Base-by-base conservation (phyloP, 2,888 invertebrate genomes). In the Drosophila glabriapex region DNA sequence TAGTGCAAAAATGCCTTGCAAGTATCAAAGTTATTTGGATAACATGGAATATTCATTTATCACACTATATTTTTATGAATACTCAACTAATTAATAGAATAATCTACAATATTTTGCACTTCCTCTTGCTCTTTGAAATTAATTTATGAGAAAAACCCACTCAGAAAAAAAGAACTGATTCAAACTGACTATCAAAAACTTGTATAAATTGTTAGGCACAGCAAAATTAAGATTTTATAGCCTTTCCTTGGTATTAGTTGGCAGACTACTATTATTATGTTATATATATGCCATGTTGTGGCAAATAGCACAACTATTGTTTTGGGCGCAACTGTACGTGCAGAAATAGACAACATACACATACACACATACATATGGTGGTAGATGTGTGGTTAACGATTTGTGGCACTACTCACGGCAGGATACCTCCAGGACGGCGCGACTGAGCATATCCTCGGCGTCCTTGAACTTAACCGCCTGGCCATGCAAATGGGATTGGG, bases 351-450 rank as follows among this genome's bases (percentile, higher is more conserved):
- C 14, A 46, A 35, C 1, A 33, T 6, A 22, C 6, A 22, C 22
- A 22, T 4, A 2, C 4, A 22, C 1, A 22, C 14, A 46, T 22
- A 14, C 7, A 46, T 22, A 22, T 22, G 29, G 19, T 9, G 25
- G 22, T n/a, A 16, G 6, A 28, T 25, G 3, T 43, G 62, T 25
- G 46, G 46, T 3, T 31, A 28, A 35, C 12, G 29, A 37, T 37
- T 37, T 25, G 25, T 25, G 55, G n/a, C 12, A 29, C 46, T 78
- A 90, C 92, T 92, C 71, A 92, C 92, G 89, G 63, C 93, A 92
- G 31, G 92, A 93, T 9, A 91, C 91, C 67, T 93, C 91, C 28
- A 92, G 72, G 0, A 93, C 92, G 7, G 92, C 92, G 28, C 93
- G 81, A 61, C 91, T 90, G n/a, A 93, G 85, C 68, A 92, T 80